Evolutionary conservation across 2,888 invertebrate species (phyloP).

Genomic region (Lepeophtheirus nordmannii): DNA sequence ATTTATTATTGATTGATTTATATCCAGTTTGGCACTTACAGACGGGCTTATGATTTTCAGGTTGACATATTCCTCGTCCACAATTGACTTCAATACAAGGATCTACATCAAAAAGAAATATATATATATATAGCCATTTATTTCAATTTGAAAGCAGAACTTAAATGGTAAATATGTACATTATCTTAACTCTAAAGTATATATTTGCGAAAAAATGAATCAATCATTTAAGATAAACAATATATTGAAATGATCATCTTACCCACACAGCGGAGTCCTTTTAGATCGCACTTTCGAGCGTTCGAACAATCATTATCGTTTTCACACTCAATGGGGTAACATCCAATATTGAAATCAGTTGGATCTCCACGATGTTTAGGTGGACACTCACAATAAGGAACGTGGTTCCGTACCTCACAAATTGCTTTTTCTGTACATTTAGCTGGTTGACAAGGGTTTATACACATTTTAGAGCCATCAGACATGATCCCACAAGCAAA

Average conservation of each 20-base stretch:
- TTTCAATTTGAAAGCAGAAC: not conserved
- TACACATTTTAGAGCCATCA: constrained; percentile 45
- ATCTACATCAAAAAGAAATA: constrained; percentile 40
- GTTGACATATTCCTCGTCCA: constrained; percentile 61
- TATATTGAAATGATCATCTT: constrained; percentile 43
- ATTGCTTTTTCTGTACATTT: constrained; percentile 59
- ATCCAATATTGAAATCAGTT: constrained; percentile 54
- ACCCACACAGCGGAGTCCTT: constrained; percentile 40
- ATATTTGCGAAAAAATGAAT: too few relatives aligned
- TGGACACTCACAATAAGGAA: constrained; percentile 56
- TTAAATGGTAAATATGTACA: not conserved
- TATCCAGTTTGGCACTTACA: constrained; percentile 64
- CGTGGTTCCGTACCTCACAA: constrained; percentile 57
- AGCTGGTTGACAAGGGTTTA: constrained; percentile 55
- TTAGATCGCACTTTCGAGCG: constrained; percentile 57
- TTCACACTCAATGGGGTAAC: constrained; percentile 74
- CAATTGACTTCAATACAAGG: constrained; percentile 64
- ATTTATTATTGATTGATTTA: constrained; percentile 45
- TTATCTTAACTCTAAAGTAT: too few relatives aligned
- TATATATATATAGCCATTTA: constrained; percentile 5
- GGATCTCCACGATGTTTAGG: constrained; percentile 68
- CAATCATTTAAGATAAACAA: too few relatives aligned
- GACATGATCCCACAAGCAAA: constrained; percentile 45
- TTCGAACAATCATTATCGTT: constrained; percentile 55
- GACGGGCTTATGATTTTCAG: constrained; percentile 50